phyloP scores from a whole-genome alignment of 2,888 invertebrate species.

The Sclerodermus sp. region DNA sequence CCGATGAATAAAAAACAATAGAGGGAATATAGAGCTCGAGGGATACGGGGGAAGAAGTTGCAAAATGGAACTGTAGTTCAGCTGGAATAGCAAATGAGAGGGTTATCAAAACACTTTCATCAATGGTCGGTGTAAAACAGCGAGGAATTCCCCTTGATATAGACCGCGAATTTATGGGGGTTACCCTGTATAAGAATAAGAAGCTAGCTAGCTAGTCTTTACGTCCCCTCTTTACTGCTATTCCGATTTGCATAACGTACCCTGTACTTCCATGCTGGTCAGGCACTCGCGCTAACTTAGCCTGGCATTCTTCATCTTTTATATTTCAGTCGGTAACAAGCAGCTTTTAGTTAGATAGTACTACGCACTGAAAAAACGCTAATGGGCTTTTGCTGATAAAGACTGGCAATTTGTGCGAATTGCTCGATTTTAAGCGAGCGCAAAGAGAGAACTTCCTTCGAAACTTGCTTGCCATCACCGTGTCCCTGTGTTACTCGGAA shows the following conservation, averaged over 20 bases:
- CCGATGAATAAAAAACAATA: not conserved
- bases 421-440: no score
- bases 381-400: no score
- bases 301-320: no score
- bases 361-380: no score
- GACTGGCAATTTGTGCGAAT: no score
- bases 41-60: not conserved
- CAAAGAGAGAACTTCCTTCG: no score
- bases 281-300: no score
- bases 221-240: not conserved
- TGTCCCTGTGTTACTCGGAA: no score
- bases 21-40: not conserved
- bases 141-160: slow-evolving; percentile 36
- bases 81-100: not conserved
- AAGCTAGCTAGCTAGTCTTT: slow-evolving; percentile 9
- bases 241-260: not conserved
- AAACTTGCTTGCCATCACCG: no score
- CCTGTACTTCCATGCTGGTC: not conserved
- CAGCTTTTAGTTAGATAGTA: no score
- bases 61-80: not conserved
- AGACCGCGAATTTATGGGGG: slow-evolving; percentile 41
- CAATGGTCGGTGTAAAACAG: slow-evolving; percentile 5
- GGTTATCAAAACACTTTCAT: slow-evolving; percentile 1
- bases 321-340: no score
- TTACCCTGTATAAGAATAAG: slow-evolving; percentile 39